These are phyloP conservation scores for Morelia viridis DNA, from an alignment of 2,797 vertebrate genomes.

Conservation along the genomic window DNA sequence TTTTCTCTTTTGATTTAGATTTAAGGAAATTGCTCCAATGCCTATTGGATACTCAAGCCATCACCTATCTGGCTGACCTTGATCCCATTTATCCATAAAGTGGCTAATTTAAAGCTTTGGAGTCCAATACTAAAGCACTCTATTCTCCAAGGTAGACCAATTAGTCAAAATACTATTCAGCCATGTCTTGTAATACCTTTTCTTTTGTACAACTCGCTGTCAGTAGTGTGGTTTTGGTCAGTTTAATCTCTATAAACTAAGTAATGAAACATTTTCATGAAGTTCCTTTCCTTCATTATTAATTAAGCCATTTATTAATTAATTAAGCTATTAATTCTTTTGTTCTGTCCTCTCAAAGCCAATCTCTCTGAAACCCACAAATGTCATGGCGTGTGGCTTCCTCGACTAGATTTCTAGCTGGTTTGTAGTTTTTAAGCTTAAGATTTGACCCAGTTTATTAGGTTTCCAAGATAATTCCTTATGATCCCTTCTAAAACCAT, in stretches of 20 bases:
- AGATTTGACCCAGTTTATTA: background rate
- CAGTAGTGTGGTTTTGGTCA: background rate
- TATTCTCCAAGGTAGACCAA: background rate
- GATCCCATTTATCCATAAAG: background rate
- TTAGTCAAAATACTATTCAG: background rate
- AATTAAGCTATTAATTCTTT: background rate
- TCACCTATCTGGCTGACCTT: background rate
- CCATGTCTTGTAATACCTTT: background rate
- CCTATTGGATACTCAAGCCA: background rate
- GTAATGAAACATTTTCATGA: background rate
- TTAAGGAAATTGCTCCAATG: background rate
- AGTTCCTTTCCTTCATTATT: background rate
- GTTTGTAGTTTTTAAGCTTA: background rate
- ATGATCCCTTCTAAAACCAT: background rate
- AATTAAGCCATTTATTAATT: background rate
- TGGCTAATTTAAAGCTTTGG: background rate
- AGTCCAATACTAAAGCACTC: background rate
- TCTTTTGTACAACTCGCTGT: background rate
- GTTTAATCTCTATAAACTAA: background rate
- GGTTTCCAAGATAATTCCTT: background rate
- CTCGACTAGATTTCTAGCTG: background rate
- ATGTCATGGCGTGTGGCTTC: background rate
- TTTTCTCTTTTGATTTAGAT: background rate
- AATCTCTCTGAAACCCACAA: background rate
- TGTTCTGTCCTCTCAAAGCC: background rate